phyloP scores from a whole-genome alignment of 2,113 vertebrate genomes.

The Egretta garzetta region DNA sequence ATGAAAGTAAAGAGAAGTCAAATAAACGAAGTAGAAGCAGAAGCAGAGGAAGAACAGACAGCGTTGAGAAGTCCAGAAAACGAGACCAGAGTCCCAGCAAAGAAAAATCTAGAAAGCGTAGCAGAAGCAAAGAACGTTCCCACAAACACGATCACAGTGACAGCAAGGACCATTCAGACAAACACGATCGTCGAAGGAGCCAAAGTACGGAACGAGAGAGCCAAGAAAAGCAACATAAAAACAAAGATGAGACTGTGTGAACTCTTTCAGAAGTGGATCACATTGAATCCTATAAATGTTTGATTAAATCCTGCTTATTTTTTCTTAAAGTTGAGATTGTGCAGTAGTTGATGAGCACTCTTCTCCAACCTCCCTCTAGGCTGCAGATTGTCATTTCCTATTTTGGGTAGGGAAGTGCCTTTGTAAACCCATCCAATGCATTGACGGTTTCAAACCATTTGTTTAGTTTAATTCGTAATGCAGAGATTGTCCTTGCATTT shows the following conservation, averaged over 20 bases:
- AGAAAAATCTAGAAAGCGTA: conserved; percentile 86
- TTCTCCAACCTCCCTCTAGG: conserved; percentile 76
- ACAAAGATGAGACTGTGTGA: conserved; percentile 82
- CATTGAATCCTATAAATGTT: conserved; percentile 86
- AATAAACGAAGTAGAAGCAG: conserved; percentile 79
- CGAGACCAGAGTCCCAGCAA: conserved; percentile 85
- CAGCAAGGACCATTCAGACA: conserved; percentile 82
- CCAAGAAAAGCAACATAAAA: conserved; percentile 80
- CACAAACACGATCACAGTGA: conserved; percentile 85
- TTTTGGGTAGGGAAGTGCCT: conserved; percentile 87
- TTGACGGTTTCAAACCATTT: conserved; percentile 73
- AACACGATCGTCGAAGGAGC: conserved; percentile 82
- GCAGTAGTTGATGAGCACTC: conserved; percentile 80
- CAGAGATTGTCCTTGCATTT: conserved; percentile 79
- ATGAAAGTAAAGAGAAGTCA: conserved; percentile 80
- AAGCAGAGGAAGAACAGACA: conserved; percentile 82
- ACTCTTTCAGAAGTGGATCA: conserved; percentile 79
- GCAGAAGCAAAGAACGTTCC: conserved; percentile 82
- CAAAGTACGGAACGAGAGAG: conserved; percentile 82
- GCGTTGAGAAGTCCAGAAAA: conserved; percentile 84
- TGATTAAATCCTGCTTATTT: conserved; percentile 79
- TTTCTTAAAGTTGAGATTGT: conserved; percentile 77
- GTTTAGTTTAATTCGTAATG: conserved; percentile 77
- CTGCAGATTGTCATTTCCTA: conserved; percentile 80
- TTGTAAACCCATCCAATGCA: conserved; percentile 81